Evolutionary conservation across 2,888 invertebrate genomes (phyloP).

Genomic region (Teinopalpus imperialis): DNA sequence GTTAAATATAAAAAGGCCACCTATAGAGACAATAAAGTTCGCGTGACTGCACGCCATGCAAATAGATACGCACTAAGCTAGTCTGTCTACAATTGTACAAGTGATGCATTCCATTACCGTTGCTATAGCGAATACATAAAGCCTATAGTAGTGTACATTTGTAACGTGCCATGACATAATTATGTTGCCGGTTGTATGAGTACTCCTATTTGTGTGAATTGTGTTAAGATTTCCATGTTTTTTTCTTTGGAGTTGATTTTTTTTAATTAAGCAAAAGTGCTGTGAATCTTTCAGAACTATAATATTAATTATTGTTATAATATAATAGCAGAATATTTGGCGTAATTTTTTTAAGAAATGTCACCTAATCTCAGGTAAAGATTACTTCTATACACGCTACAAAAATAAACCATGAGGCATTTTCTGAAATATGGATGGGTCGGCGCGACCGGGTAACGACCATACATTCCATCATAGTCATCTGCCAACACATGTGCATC

Average conservation of each 20-base stretch:
- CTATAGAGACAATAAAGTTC: conserved; percentile 11
- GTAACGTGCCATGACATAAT: conserved; percentile 1
- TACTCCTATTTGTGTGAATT: conserved; percentile 19
- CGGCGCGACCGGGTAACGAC: no score
- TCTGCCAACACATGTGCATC: no score
- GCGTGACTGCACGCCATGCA: conserved; percentile 24
- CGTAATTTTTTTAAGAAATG: no score
- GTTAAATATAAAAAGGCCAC: conserved; percentile 14
- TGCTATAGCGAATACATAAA: not conserved
- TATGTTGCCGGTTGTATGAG: conserved; percentile 9
- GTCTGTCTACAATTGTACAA: conserved; percentile 1
- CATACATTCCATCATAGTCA: no score
- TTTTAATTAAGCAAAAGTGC: conserved; percentile 1
- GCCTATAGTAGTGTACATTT: conserved; percentile 1
- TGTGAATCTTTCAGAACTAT: not conserved
- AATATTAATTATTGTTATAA: no score
- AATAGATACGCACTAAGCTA: conserved; percentile 11
- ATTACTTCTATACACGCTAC: no score
- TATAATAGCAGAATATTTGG: no score
- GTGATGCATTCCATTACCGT: not conserved
- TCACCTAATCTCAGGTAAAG: no score
- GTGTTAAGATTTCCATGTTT: conserved; percentile 14
- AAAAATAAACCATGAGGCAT: no score
- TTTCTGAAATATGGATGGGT: no score
- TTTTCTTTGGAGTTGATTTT: conserved; percentile 1